Evolutionary conservation across 2,888 invertebrate genomes (phyloP).

Genomic region (Vannuccia rotundouncinata): DNA sequence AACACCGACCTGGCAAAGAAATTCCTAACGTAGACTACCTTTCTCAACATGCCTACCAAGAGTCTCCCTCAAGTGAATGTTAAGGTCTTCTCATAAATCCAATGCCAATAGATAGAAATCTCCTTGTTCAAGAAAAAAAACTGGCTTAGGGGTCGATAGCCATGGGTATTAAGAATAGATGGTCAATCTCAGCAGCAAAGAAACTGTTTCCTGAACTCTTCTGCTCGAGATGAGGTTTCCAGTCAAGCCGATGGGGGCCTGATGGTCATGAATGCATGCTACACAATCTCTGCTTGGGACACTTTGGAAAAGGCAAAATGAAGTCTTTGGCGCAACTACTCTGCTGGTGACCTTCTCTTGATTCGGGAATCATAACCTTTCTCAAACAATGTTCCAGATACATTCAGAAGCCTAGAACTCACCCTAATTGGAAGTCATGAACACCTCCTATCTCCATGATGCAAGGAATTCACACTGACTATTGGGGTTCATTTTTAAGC

Average conservation of each 20-base stretch:
- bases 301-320: neutral
- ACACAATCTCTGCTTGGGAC: neutral
- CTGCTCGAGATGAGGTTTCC: neutral
- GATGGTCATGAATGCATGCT: neutral
- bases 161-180: neutral
- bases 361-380: neutral
- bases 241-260: neutral
- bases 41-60: neutral
- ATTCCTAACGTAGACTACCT: neutral
- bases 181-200: neutral
- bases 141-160: neutral
- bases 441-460: neutral
- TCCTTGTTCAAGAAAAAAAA: neutral
- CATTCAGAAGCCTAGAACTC: neutral
- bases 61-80: neutral
- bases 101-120: neutral
- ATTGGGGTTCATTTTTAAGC: neutral
- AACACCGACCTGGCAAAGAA: neutral
- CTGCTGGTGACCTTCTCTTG: neutral
- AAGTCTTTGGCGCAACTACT: neutral
- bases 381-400: slow-evolving; percentile 1
- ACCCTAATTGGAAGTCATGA: slow-evolving; percentile 4
- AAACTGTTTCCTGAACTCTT: neutral
- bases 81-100: neutral
- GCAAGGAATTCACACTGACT: neutral